Conservation (phyloP, 2,888 invertebrate species). For the Palloptera scutellata region DNA sequence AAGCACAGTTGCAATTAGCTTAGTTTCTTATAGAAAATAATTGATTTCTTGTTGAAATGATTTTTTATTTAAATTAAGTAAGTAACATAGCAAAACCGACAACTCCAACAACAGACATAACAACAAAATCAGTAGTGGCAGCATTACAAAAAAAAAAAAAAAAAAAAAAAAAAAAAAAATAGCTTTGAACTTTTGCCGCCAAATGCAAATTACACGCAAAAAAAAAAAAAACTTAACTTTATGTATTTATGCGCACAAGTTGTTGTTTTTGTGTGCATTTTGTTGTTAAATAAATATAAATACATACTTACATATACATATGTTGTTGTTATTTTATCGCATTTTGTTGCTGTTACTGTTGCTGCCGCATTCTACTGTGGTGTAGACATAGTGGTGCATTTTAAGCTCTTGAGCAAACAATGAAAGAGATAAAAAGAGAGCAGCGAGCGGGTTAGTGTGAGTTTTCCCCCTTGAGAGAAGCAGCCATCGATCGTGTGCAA, state of each 20-base stretch:
- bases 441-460: no score
- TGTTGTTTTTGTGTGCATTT: slow-evolving; percentile 1
- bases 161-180: slow-evolving; percentile 20
- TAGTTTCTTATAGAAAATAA: no score
- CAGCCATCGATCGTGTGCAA: no score
- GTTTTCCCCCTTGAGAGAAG: no score
- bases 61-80: slow-evolving; percentile 15
- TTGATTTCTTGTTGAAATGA: background rate
- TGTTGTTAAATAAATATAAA: background rate
- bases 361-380: background rate
- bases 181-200: slow-evolving; percentile 3
- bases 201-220: slow-evolving; percentile 24
- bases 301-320: background rate
- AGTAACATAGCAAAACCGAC: slow-evolving; percentile 15
- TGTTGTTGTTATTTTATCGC: background rate
- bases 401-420: no score
- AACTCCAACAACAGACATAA: slow-evolving; percentile 14
- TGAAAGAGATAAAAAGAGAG: no score
- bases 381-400: no score
- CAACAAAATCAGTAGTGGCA: slow-evolving; percentile 1
- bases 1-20: no score
- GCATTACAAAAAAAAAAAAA: background rate
- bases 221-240: background rate
- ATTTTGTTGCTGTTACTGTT: background rate
- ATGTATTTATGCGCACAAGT: background rate